Evolutionary conservation across 2,797 vertebrate genomes (phyloP).

Genomic region (Tapirus indicus): DNA sequence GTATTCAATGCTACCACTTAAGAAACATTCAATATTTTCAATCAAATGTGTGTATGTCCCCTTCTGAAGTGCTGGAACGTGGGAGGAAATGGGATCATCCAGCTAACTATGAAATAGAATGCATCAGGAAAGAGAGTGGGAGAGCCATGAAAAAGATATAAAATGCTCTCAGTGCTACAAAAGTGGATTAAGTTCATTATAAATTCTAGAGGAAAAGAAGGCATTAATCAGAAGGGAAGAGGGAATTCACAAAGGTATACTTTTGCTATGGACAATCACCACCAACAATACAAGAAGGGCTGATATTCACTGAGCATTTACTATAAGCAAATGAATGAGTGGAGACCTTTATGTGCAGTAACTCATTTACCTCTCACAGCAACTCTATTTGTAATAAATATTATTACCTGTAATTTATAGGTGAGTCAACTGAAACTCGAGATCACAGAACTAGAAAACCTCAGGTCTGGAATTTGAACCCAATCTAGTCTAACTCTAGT

Average conservation of each 20-base stretch:
- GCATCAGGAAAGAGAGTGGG: not conserved
- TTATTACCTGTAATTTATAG: slow-evolving; percentile 2
- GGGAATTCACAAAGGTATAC: not conserved
- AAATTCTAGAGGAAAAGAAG: not conserved
- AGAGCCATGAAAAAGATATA: not conserved
- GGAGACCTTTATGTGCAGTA: not conserved
- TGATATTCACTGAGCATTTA: not conserved
- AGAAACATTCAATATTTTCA: not conserved
- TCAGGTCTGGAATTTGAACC: not conserved
- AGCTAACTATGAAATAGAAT: not conserved
- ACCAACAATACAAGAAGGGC: not conserved
- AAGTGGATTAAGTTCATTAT: not conserved
- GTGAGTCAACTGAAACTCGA: not conserved
- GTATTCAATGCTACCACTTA: not conserved
- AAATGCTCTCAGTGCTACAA: not conserved
- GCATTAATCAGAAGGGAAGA: not conserved
- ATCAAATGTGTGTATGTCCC: not conserved
- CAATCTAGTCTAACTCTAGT: not conserved
- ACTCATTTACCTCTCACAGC: not conserved
- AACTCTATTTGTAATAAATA: slow-evolving; percentile 1
- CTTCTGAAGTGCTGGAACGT: not conserved
- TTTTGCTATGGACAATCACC: not conserved
- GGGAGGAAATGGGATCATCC: not conserved
- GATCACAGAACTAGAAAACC: not conserved
- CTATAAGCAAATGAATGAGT: not conserved